phyloP scores from a whole-genome alignment of 2,888 invertebrate species.

The Rhagonycha fulva region DNA sequence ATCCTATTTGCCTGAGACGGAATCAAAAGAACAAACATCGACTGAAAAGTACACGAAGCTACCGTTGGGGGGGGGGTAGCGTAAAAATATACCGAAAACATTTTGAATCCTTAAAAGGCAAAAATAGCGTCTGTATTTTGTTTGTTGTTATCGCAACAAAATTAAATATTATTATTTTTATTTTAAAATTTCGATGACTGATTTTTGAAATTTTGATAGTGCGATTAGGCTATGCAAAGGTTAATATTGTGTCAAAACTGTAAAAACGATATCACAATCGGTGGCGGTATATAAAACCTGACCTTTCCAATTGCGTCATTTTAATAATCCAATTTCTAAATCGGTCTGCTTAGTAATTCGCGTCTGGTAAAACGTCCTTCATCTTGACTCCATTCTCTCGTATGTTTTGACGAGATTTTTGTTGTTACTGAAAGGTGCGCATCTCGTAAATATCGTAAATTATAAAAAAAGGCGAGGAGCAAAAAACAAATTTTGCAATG shows the following conservation, averaged over 20 bases:
- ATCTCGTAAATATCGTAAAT: neutral
- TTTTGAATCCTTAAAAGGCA: neutral
- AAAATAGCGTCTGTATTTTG: neutral
- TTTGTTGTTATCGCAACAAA: neutral
- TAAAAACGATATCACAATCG: neutral
- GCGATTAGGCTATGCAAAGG: neutral
- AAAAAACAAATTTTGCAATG: neutral
- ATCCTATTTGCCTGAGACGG: too few species aligned
- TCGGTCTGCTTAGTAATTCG: slow-evolving; percentile 12
- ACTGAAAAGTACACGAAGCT: too few species aligned
- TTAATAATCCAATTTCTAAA: slow-evolving; percentile 14
- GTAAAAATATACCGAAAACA: too few species aligned
- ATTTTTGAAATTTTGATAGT: neutral
- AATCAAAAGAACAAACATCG: too few species aligned
- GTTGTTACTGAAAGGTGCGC: neutral
- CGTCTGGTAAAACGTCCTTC: slow-evolving; percentile 14
- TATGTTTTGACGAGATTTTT: slow-evolving; percentile 4
- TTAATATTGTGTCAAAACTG: neutral
- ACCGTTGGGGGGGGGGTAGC: too few species aligned
- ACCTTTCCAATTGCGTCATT: slow-evolving; percentile 24
- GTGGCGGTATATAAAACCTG: slow-evolving; percentile 15
- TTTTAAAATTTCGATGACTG: neutral
- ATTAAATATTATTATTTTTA: neutral
- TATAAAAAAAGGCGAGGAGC: neutral
- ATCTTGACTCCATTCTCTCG: slow-evolving; percentile 13